These are phyloP conservation scores for Encarsia formosa DNA, from an alignment of 2,888 invertebrate species.

Conservation along the genomic window DNA sequence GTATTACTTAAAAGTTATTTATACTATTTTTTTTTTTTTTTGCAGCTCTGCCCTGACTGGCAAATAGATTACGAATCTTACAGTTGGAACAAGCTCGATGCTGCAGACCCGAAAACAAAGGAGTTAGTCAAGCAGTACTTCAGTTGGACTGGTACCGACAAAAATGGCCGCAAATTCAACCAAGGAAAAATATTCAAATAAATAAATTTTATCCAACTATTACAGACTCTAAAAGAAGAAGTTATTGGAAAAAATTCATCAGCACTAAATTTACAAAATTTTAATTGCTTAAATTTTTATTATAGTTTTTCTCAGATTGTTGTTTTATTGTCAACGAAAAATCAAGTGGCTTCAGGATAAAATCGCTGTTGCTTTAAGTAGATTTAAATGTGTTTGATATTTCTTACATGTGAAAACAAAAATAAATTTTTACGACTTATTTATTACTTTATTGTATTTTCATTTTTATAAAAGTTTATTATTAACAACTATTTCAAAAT, in stretches of 20 bases:
- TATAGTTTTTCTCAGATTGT: conserved; percentile 17
- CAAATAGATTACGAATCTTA: conserved; percentile 96
- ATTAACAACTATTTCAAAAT: conserved; percentile 15
- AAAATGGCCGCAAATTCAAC: conserved; percentile 87
- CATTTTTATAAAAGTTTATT: conserved; percentile 7
- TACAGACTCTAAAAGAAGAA: conserved; percentile 41
- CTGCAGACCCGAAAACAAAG: conserved; percentile 75
- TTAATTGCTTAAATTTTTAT: conserved; percentile 17
- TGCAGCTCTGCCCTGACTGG: conserved; percentile 84
- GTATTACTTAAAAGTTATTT: neutral
- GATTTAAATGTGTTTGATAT: conserved; percentile 7
- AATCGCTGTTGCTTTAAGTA: too few relatives aligned
- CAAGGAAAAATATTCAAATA: conserved; percentile 99
- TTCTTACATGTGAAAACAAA: too few relatives aligned
- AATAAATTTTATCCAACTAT: conserved; percentile 49
- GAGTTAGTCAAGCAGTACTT: conserved; percentile 84
- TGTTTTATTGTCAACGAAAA: conserved; percentile 13
- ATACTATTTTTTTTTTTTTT: conserved; percentile 25
- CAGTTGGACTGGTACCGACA: conserved; percentile 83
- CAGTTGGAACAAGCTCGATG: conserved; percentile 89
- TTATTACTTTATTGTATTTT: conserved; percentile 15
- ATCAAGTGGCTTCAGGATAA: too few relatives aligned
- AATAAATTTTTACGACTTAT: conserved; percentile 21
- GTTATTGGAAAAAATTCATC: conserved; percentile 32
- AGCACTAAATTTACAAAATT: conserved; percentile 14